Evolutionary conservation across 2,797 vertebrate species (phyloP).

Genomic region (Eurystomus glaucurus): DNA sequence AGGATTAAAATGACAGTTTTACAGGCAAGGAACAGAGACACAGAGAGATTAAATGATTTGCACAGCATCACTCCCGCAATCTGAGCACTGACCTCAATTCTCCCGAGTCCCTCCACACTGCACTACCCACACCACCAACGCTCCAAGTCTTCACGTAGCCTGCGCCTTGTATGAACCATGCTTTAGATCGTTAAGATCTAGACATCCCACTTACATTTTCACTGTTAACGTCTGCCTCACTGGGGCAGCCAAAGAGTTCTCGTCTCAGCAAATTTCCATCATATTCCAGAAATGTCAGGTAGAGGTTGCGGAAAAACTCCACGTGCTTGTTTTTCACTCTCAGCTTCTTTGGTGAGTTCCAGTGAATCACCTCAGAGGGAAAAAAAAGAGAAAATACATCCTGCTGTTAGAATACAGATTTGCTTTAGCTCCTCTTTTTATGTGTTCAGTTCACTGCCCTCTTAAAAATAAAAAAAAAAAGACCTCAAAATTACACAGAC

Average conservation of each 20-base stretch:
- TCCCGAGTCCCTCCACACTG: fast-evolving
- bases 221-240: conserved; percentile 93
- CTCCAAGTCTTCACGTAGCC: neutral
- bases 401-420: conserved; percentile 32
- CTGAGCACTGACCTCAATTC: neutral
- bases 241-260: conserved; percentile 96
- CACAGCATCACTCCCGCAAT: neutral
- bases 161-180: neutral
- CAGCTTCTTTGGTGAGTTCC: conserved; percentile 98
- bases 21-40: neutral
- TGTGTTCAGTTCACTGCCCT: neutral
- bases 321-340: conserved; percentile 98
- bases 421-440: neutral
- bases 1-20: neutral
- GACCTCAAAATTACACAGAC: neutral
- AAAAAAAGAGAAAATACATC: neutral
- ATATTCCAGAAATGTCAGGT: conserved; percentile 96
- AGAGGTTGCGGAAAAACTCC: conserved; percentile 97
- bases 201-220: conserved; percentile 89
- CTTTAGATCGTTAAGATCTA: neutral
- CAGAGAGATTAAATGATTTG: neutral
- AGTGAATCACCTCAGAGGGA: conserved; percentile 94
- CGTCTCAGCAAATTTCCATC: conserved; percentile 95
- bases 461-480: neutral
- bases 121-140: neutral